Conservation (phyloP, 1,140 invertebrate genomes). For the Formica selysi region DNA sequence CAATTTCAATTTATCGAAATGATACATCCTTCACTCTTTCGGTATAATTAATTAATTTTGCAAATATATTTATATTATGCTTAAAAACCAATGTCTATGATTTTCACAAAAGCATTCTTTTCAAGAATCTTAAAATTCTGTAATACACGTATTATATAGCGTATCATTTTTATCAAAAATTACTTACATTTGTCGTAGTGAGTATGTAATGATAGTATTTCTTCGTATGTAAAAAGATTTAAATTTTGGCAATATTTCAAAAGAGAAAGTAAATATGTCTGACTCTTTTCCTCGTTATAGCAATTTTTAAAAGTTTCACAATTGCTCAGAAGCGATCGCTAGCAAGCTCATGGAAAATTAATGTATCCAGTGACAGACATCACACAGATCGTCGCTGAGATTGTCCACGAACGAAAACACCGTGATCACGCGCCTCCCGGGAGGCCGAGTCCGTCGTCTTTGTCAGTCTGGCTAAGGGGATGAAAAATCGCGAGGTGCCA, state of each 20-base stretch:
- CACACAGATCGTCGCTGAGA: slow-evolving; percentile 77
- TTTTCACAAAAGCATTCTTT: background rate
- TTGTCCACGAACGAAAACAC: slow-evolving; percentile 82
- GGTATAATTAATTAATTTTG: too few species aligned
- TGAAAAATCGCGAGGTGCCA: slow-evolving; percentile 84
- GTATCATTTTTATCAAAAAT: too few species aligned
- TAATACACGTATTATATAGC: too few species aligned
- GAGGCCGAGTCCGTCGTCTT: slow-evolving; percentile 72
- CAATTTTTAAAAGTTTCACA: background rate
- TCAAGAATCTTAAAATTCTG: background rate
- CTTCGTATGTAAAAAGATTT: too few species aligned
- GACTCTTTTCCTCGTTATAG: background rate
- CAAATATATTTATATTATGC: too few species aligned
- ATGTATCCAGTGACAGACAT: slow-evolving; percentile 68
- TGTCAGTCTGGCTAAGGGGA: slow-evolving; percentile 81
- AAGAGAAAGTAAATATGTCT: background rate
- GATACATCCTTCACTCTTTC: too few species aligned
- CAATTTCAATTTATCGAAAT: too few species aligned
- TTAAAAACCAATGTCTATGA: too few species aligned
- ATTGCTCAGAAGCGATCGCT: background rate
- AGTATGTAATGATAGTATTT: too few species aligned
- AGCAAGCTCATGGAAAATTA: slow-evolving; percentile 58
- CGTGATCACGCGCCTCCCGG: slow-evolving; percentile 75
- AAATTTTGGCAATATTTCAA: too few species aligned
- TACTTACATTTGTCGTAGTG: too few species aligned